Evolutionary conservation across 2,113 vertebrate species (phyloP).

Genomic region (Mesembrinibis cayennensis): DNA sequence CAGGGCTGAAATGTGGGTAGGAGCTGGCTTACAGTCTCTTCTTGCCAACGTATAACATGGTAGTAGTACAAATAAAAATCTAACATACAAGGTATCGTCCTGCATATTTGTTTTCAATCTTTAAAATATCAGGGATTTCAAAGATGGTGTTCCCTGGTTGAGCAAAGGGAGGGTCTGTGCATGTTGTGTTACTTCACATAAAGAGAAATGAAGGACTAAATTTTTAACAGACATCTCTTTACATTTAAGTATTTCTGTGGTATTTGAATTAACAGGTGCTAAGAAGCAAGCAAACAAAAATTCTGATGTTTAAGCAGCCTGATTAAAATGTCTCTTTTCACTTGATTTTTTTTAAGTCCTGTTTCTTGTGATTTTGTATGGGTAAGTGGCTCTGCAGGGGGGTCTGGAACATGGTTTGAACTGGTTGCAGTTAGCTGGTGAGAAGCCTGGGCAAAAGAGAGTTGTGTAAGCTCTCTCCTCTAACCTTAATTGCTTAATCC

Average conservation of each 20-base stretch:
- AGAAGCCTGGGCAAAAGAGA: background rate
- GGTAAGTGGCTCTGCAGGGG: background rate
- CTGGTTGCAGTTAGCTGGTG: background rate
- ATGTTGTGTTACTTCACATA: background rate
- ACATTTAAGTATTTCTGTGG: background rate
- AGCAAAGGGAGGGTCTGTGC: background rate
- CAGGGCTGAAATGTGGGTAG: background rate
- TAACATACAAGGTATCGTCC: background rate
- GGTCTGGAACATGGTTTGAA: background rate
- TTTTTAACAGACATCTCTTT: background rate
- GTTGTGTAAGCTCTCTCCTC: background rate
- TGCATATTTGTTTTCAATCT: background rate
- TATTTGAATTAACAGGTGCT: constrained; percentile 21
- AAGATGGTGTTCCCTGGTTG: background rate
- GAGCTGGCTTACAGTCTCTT: background rate
- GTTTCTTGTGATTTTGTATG: background rate
- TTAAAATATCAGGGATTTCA: background rate
- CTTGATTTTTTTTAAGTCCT: background rate
- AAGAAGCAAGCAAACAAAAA: constrained; percentile 26
- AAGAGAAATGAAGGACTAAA: background rate
- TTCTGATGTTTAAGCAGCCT: background rate
- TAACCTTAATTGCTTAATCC: background rate
- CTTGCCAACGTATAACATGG: background rate
- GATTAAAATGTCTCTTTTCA: constrained; percentile 27
- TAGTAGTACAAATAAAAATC: background rate